Percentiles rank a stretch among this genome's conserved stretches.
Evolutionary conservation across 2,888 invertebrate genomes (phyloP).

Genomic region (Hedychridium roseum): DNA sequence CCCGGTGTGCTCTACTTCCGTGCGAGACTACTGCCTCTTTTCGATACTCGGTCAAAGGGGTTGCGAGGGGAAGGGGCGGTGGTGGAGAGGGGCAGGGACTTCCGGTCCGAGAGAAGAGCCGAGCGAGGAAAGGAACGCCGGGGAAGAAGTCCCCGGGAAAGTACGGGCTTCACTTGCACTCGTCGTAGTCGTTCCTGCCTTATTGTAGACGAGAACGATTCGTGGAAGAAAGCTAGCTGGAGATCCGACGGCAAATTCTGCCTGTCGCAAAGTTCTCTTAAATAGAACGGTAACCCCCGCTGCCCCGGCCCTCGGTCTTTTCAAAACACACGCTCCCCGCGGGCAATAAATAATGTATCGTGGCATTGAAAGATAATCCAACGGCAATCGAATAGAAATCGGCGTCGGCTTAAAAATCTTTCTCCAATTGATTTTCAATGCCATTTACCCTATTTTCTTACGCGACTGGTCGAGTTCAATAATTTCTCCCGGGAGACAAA

Average conservation of each 20-base stretch:
- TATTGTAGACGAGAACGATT: constrained; percentile 30
- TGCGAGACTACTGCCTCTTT: too few relatives aligned
- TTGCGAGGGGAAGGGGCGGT: constrained; percentile 16
- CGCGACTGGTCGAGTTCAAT: too few relatives aligned
- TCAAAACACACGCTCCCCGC: constrained; percentile 25
- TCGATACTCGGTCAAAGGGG: too few relatives aligned
- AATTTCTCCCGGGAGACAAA: too few relatives aligned
- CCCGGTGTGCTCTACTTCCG: too few relatives aligned
- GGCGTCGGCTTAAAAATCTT: too few relatives aligned
- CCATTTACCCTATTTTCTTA: too few relatives aligned
- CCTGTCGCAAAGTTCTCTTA: constrained; percentile 30
- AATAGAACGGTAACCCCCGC: constrained; percentile 26
- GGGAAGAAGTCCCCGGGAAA: constrained; percentile 5
- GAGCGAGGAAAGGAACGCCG: constrained; percentile 17
- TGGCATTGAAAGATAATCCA: constrained; percentile 45
- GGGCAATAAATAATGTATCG: constrained; percentile 48
- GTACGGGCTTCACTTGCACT: too few relatives aligned
- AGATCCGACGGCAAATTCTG: too few relatives aligned
- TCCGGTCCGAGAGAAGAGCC: constrained; percentile 22
- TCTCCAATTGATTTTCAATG: too few relatives aligned
- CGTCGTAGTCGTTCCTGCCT: constrained; percentile 23
- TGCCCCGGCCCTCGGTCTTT: constrained; percentile 35
- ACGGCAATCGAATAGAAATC: constrained; percentile 37
- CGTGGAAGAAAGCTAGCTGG: constrained; percentile 14
- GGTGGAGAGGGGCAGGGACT: constrained; percentile 30